phyloP scores from a whole-genome alignment of 1,140 invertebrate genomes.

The Venturia canescens region DNA sequence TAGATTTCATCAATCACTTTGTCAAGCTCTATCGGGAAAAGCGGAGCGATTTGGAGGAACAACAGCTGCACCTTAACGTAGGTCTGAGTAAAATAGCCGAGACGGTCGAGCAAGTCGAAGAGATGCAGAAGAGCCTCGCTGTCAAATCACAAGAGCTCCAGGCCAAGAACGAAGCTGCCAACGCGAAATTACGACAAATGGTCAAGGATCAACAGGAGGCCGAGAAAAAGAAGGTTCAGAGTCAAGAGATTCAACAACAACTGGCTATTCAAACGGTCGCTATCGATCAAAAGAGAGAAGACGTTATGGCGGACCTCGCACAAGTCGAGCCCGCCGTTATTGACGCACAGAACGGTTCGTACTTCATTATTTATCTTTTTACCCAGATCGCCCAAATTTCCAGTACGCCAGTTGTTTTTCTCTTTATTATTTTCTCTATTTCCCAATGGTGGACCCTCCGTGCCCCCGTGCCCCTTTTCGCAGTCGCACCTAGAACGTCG shows the following conservation, averaged over 20 bases:
- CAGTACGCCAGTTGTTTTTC: conserved; percentile 4
- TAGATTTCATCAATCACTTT: conserved; percentile 99
- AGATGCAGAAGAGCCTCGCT: conserved; percentile 98
- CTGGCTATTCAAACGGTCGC: conserved; percentile 93
- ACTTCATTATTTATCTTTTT: conserved; percentile 43
- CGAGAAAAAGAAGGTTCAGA: conserved; percentile 98
- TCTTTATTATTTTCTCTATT: conserved; percentile 24
- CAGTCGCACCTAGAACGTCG: no score
- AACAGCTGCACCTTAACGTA: conserved; percentile 98
- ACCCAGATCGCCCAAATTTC: not conserved
- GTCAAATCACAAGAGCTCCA: conserved; percentile 97
- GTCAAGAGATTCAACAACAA: conserved; percentile 96
- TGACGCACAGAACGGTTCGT: conserved; percentile 96
- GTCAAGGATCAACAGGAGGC: conserved; percentile 99
- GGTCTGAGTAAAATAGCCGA: conserved; percentile 99
- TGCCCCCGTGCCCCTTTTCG: no score
- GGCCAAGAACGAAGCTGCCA: conserved; percentile 99
- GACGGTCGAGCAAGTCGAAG: conserved; percentile 99
- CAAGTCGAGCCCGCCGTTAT: conserved; percentile 99
- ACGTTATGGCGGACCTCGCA: conserved; percentile 96
- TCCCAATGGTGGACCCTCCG: no score
- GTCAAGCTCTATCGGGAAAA: conserved; percentile 99
- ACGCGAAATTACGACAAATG: conserved; percentile 99
- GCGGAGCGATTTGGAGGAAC: conserved; percentile 97
- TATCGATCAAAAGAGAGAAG: conserved; percentile 94